Percentiles rank a stretch among this genome's conserved stretches.
Evolutionary conservation across 2,113 vertebrate species (phyloP).

Genomic region (Nasalis larvatus): DNA sequence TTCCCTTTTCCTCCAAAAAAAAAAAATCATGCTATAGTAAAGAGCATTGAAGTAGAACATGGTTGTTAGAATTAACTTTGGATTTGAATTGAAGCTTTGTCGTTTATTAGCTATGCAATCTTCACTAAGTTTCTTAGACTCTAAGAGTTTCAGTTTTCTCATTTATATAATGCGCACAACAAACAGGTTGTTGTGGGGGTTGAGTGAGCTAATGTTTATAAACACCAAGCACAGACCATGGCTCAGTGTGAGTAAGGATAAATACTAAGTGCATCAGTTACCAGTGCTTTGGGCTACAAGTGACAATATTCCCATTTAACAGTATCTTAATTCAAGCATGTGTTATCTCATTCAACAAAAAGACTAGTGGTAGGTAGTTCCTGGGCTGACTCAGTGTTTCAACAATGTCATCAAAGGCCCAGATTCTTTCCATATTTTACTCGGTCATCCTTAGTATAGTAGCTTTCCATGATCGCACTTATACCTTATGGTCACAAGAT

Average conservation of each 20-base stretch:
- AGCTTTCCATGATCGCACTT: too few species aligned
- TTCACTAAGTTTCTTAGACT: not conserved
- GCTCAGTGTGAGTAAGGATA: too few species aligned
- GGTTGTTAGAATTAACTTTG: too few species aligned
- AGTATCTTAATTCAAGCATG: not conserved
- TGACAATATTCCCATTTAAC: not conserved
- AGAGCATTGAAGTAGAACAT: too few species aligned
- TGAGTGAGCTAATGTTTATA: not conserved
- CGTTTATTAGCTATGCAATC: accelerated
- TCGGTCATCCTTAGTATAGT: not conserved
- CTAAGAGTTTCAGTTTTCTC: not conserved
- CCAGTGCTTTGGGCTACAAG: not conserved
- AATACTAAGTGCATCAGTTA: too few species aligned
- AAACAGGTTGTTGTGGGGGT: not conserved
- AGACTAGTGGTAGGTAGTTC: not conserved
- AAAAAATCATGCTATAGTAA: not conserved
- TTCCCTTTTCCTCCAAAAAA: not conserved
- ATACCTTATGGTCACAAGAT: not conserved
- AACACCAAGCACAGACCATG: not conserved
- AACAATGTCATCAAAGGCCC: not conserved
- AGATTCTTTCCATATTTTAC: not conserved
- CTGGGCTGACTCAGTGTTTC: not conserved
- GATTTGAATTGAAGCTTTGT: not conserved
- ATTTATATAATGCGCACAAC: constrained; percentile 14
- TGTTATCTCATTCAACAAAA: not conserved